Evolutionary conservation across 2,113 vertebrate species (phyloP).

Genomic region (Himantopus leucocephalus): DNA sequence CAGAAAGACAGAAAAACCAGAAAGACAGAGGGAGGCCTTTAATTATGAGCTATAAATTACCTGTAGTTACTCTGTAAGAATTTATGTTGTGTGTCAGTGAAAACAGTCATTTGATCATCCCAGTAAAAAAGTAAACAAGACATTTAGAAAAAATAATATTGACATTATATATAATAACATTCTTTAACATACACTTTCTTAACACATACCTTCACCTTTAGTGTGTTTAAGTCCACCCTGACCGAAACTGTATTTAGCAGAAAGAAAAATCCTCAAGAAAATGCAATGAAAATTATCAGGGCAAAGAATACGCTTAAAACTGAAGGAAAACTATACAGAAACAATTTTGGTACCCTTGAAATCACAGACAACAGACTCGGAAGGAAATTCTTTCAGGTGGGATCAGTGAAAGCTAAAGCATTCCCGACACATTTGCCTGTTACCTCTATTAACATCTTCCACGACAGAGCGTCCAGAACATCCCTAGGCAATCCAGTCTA

Average conservation of each 20-base stretch:
- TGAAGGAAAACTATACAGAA: background rate
- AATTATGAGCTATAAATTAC: background rate
- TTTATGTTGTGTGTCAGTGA: background rate
- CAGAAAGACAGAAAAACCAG: background rate
- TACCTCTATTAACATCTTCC: background rate
- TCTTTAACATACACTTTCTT: background rate
- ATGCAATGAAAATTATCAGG: background rate
- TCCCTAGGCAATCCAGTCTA: background rate
- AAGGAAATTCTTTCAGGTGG: background rate
- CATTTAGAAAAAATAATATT: background rate
- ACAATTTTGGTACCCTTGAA: background rate
- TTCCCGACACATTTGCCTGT: background rate
- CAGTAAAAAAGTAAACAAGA: background rate
- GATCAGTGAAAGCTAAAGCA: background rate
- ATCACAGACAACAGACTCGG: background rate
- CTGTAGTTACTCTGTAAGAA: background rate
- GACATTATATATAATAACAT: background rate
- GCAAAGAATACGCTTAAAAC: background rate
- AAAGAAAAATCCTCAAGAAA: no score
- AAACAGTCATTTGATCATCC: background rate
- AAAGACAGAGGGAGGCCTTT: background rate
- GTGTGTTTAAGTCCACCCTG: background rate
- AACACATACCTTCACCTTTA: background rate
- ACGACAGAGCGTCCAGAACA: background rate
- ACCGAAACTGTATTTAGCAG: background rate